Evolutionary conservation across 2,888 invertebrate genomes (phyloP).

Genomic region (Eulithis testata): DNA sequence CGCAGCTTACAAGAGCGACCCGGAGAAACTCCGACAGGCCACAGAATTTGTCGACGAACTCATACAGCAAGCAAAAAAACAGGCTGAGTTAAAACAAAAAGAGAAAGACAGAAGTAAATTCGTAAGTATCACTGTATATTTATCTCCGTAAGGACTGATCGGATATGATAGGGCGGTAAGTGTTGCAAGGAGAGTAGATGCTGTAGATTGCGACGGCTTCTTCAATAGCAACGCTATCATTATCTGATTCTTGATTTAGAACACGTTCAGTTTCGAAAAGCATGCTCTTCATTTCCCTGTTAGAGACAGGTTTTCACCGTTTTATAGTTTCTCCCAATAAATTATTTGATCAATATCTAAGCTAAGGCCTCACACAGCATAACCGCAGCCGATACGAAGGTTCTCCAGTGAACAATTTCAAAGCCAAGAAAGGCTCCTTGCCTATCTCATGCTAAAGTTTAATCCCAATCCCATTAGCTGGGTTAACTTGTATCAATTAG

Average conservation of each 20-base stretch:
- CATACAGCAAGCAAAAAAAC: slow-evolving; percentile 85
- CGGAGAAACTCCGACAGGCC: slow-evolving; percentile 84
- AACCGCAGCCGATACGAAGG: slow-evolving; percentile 7
- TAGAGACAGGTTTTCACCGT: slow-evolving; percentile 41
- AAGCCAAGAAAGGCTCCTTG: neutral
- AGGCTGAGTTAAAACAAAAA: slow-evolving; percentile 84
- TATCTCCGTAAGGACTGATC: slow-evolving; percentile 72
- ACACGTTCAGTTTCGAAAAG: slow-evolving; percentile 37
- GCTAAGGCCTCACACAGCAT: slow-evolving; percentile 1
- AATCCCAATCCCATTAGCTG: neutral
- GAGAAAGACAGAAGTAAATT: slow-evolving; percentile 85
- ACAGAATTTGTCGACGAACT: slow-evolving; percentile 86
- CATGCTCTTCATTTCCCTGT: slow-evolving; percentile 54
- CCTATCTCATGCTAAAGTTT: neutral
- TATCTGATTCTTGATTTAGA: slow-evolving; percentile 31
- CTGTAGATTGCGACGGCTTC: slow-evolving; percentile 73
- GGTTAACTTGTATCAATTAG: neutral
- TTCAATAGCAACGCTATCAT: slow-evolving; percentile 64
- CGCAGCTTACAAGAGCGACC: slow-evolving; percentile 84
- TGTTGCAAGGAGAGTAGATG: slow-evolving; percentile 69
- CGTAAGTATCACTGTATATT: slow-evolving; percentile 83
- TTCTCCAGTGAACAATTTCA: slow-evolving; percentile 15
- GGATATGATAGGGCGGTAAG: slow-evolving; percentile 82
- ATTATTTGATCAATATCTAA: slow-evolving; percentile 20
- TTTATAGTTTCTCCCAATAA: slow-evolving; percentile 19